Conservation (phyloP, 30 jellyfish, hydroid and myxozoan genomes). For the Hydractinia echinata region DNA sequence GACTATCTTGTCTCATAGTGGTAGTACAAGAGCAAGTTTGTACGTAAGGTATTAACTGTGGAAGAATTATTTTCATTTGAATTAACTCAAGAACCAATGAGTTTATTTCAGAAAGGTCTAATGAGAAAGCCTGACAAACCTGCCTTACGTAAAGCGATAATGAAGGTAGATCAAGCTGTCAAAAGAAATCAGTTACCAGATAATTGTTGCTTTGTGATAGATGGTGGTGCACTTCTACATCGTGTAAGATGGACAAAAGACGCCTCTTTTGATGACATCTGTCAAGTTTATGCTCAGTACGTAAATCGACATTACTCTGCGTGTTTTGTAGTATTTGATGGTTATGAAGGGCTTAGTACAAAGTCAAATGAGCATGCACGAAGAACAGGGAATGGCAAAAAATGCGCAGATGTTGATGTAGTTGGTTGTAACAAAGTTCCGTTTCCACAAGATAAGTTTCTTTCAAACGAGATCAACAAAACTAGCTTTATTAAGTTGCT, state of each 20-base stretch:
- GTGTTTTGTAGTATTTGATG: slow-evolving; percentile 21
- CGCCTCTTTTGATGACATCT: not conserved
- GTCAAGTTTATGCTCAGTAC: not conserved
- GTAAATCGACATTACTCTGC: slow-evolving; percentile 11
- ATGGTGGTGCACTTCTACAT: slow-evolving; percentile 34
- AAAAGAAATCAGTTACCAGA: not conserved
- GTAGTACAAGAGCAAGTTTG: too few species aligned
- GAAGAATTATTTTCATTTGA: slow-evolving; percentile 33
- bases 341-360: slow-evolving; percentile 1
- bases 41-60: too few species aligned
- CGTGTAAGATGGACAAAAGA: slow-evolving; percentile 25
- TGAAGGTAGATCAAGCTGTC: not conserved
- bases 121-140: slow-evolving; percentile 54
- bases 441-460: slow-evolving; percentile 3
- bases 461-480: slow-evolving; percentile 4
- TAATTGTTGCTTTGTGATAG: slow-evolving; percentile 34
- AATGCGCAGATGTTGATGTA: slow-evolving; percentile 25
- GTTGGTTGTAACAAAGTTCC: not conserved
- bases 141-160: not conserved
- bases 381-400: not conserved
- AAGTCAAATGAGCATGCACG: slow-evolving; percentile 1
- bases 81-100: slow-evolving; percentile 36
- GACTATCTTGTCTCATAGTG: too few species aligned
- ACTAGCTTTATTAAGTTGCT: slow-evolving; percentile 13
- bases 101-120: slow-evolving; percentile 20